Evolutionary conservation across 2,113 vertebrate genomes (phyloP).

Genomic region (Odocoileus hemionus): DNA sequence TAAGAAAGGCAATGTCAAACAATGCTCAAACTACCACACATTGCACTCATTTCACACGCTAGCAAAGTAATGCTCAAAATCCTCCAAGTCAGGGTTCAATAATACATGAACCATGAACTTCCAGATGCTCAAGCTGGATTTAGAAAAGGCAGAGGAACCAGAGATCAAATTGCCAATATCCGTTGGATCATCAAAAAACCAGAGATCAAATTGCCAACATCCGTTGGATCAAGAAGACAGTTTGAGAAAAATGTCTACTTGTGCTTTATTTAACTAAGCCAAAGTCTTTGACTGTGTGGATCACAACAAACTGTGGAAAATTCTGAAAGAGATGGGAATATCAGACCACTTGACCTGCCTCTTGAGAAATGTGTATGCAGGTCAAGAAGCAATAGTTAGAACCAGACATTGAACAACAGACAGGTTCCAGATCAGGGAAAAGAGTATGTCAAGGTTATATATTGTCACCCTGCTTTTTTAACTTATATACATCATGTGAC

Average conservation of each 20-base stretch:
- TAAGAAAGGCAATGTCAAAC: not conserved
- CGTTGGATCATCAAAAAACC: too few species aligned
- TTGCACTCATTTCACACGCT: rapidly evolving
- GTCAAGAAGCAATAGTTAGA: not conserved
- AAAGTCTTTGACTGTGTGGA: not conserved
- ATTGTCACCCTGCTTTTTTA: not conserved
- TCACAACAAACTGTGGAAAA: not conserved
- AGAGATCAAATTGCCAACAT: not conserved
- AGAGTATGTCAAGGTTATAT: not conserved
- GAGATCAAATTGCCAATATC: not conserved
- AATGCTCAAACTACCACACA: not conserved
- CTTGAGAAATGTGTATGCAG: not conserved
- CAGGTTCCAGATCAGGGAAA: not conserved
- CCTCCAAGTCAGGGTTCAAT: not conserved
- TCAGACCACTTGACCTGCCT: not conserved
- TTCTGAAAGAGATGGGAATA: not conserved
- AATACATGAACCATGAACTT: not conserved
- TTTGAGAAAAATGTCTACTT: too few species aligned
- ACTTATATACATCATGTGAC: not conserved
- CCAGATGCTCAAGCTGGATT: not conserved
- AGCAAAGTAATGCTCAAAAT: not conserved
- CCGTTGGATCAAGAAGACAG: too few species aligned
- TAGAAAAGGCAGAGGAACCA: not conserved
- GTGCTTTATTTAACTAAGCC: too few species aligned
- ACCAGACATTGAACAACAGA: not conserved